Percentiles rank a stretch among this genome's conserved stretches.
Evolutionary conservation across 1,140 invertebrate species (phyloP).

Genomic region (Micrasema longulum): DNA sequence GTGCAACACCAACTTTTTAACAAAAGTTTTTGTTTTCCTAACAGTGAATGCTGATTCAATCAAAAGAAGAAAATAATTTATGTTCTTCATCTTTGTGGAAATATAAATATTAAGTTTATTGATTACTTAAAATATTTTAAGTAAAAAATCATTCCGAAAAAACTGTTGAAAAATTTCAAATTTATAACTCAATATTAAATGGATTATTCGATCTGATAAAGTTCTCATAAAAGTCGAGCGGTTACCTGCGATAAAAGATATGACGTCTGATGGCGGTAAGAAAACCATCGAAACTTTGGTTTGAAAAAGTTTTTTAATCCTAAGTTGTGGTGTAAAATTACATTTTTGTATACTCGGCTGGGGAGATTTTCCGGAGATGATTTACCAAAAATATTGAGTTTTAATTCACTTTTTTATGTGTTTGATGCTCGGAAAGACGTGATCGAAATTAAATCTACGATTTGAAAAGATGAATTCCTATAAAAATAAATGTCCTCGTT

Average conservation of each 20-base stretch:
- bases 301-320: conserved; percentile 9
- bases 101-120: no score
- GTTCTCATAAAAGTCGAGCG: background rate
- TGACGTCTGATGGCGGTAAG: background rate
- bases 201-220: conserved; percentile 14
- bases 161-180: no score
- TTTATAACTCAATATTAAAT: background rate
- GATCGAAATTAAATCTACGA: background rate
- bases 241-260: conserved; percentile 17
- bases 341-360: background rate
- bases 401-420: background rate
- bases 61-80: no score
- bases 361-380: background rate
- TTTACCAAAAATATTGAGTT: conserved; percentile 3
- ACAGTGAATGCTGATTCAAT: no score
- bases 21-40: no score
- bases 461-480: no score
- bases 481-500: no score
- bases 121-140: no score
- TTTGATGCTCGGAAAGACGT: background rate
- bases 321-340: conserved; percentile 20
- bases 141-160: no score
- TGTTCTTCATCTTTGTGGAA: no score
- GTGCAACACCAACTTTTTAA: no score
- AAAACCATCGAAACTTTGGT: background rate